Percentiles rank a stretch among this genome's conserved stretches.
Conservation (phyloP, 2,113 vertebrate species). For the Mustelus asterias region DNA sequence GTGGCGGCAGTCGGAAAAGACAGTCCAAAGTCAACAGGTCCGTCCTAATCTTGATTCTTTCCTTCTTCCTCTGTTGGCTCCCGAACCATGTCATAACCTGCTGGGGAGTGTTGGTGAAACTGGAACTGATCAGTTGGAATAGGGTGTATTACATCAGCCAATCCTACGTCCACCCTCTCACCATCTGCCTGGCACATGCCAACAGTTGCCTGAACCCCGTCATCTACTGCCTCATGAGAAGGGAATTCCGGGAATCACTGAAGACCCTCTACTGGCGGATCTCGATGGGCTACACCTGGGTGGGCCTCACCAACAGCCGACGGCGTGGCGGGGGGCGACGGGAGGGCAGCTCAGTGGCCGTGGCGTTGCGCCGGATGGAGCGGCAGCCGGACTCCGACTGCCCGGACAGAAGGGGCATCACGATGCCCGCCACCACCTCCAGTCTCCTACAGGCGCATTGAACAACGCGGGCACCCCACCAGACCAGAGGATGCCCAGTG, state of each 20-base stretch:
- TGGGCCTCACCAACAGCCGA: too few species aligned
- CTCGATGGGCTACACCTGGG: too few species aligned
- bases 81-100: conserved; percentile 46
- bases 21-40: conserved; percentile 37
- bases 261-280: conserved; percentile 32
- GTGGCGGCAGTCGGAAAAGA: not conserved
- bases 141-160: conserved; percentile 42
- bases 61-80: conserved; percentile 48
- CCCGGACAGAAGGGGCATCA: too few species aligned
- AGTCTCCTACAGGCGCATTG: too few species aligned
- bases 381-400: too few species aligned
- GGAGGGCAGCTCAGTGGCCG: too few species aligned
- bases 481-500: too few species aligned
- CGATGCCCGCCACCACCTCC: too few species aligned
- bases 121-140: conserved; percentile 39
- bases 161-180: conserved; percentile 41
- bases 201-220: conserved; percentile 49
- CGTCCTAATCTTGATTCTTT: conserved; percentile 39
- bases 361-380: too few species aligned
- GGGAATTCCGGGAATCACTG: conserved; percentile 37
- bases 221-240: conserved; percentile 44
- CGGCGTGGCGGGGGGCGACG: too few species aligned
- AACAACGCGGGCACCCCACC: too few species aligned
- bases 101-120: conserved; percentile 48
- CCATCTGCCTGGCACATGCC: conserved; percentile 46